A percentile compares a stretch with the other conserved stretches of the same genome.
These are phyloP conservation scores for Prenolepis imparis DNA, from an alignment of 2,888 invertebrate species.

Conservation along the genomic window DNA sequence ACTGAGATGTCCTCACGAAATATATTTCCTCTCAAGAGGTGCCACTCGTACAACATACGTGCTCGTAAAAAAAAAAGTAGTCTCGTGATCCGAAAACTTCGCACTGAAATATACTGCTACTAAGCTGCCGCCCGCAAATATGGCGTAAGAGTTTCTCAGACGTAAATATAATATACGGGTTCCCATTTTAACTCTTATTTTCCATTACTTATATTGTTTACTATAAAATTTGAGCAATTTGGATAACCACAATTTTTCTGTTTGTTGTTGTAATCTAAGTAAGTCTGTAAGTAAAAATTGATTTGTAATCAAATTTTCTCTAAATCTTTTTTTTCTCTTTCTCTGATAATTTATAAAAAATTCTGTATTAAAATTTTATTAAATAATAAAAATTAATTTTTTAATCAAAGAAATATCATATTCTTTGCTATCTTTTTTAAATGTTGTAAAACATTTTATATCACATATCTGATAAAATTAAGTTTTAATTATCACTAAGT, in stretches of 20 bases:
- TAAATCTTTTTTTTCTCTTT: neutral
- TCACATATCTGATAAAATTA: neutral
- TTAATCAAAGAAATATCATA: neutral
- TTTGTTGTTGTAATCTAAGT: too few species aligned
- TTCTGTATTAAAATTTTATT: neutral
- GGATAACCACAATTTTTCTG: too few species aligned
- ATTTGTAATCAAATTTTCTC: neutral
- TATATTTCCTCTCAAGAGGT: conserved; percentile 58
- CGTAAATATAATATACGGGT: conserved; percentile 57
- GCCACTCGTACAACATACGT: conserved; percentile 31
- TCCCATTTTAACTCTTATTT: conserved; percentile 49
- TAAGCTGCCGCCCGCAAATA: conserved; percentile 49
- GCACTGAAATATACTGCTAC: conserved; percentile 39
- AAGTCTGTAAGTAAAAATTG: neutral
- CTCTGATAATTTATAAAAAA: neutral
- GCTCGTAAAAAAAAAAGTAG: conserved; percentile 56
- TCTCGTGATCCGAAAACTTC: conserved; percentile 31
- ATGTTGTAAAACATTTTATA: neutral
- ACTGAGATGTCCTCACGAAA: conserved; percentile 41
- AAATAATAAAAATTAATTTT: neutral
- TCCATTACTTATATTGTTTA: neutral
- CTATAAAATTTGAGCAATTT: conserved; percentile 6
- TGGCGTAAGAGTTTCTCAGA: conserved; percentile 50
- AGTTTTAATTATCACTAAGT: conserved; percentile 12
- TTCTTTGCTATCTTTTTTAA: neutral